Conservation (phyloP, 1,140 invertebrate genomes). For the Microplitis mediator region DNA sequence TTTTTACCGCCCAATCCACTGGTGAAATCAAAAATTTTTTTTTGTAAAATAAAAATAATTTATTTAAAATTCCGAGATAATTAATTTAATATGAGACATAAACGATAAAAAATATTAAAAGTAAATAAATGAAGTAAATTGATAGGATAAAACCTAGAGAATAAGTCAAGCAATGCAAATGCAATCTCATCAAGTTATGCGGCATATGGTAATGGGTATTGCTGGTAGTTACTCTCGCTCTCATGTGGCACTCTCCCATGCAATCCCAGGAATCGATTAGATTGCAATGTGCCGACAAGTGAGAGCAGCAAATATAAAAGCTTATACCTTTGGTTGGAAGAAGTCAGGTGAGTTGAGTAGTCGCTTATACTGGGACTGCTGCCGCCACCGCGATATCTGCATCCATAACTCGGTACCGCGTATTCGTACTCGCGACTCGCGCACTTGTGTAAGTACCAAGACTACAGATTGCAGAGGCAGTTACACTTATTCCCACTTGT, state of each 20-base stretch:
- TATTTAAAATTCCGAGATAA: neutral
- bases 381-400: too few relatives aligned
- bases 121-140: neutral
- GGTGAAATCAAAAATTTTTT: too few relatives aligned
- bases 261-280: constrained; percentile 22
- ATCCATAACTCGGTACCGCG: too few relatives aligned
- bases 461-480: too few relatives aligned
- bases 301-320: constrained; percentile 15
- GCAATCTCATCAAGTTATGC: constrained; percentile 11
- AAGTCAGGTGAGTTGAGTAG: neutral
- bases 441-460: too few relatives aligned
- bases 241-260: constrained; percentile 16
- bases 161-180: neutral
- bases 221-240: constrained; percentile 10
- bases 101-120: neutral
- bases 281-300: constrained; percentile 22
- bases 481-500: too few relatives aligned
- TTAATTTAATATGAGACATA: neutral
- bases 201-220: constrained; percentile 22
- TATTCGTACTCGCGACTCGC: too few relatives aligned
- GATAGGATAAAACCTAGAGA: neutral
- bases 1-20: too few relatives aligned
- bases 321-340: neutral
- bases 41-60: neutral
- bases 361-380: too few relatives aligned